Evolutionary conservation across 2,113 vertebrate genomes (phyloP), one percentile per base, ranked within the genome.

Genomic region (Alosa alosa): DNA sequence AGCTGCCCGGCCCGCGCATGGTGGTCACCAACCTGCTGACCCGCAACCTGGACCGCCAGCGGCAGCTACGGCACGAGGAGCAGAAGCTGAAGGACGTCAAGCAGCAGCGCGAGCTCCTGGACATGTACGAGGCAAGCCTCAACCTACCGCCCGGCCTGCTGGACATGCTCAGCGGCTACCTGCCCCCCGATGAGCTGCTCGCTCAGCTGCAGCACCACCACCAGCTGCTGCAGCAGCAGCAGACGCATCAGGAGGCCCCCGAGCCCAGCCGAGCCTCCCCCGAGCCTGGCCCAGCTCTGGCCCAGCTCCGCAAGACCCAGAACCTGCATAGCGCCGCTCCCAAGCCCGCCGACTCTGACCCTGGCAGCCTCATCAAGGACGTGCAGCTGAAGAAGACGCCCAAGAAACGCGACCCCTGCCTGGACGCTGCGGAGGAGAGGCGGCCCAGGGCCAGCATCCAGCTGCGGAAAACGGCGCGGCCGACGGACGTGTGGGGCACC

Each of bases 21-120:
- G 98, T 99, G 91, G 98, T 99, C 60, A 99, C 98, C 78, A 99
- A 98, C 86, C 90, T 99, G 87, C 95, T 99, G 81, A 98, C 97
- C 85, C 95, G 98, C 86, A 99, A 99, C 88, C 95, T 98, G 5
- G 99, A 99, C 90, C 95, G 92, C 25, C 97, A 97, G 89, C 94
- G 98, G 86, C 97, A 99, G 92, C 95, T 95, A 92, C 96, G 98
- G 88, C 96, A 97, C 52, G 96, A 98, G 72, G 97, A 96, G 17
- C 98, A 98, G 86, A 95, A 90, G 84, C 95, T 95, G 90, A 97
- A 97, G 90, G 97, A 97, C n/a, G 88, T 94, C 39, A 96, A 94
- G 86, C 95, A 98, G 88, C 96, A 99, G 92, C 95, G 81, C 15
- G 93, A 96, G 88, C 44, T 97, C 82, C 96, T 99, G 91, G 94